Base-by-base conservation (phyloP, 2,797 vertebrate genomes). In the Micromesistius poutassou region DNA sequence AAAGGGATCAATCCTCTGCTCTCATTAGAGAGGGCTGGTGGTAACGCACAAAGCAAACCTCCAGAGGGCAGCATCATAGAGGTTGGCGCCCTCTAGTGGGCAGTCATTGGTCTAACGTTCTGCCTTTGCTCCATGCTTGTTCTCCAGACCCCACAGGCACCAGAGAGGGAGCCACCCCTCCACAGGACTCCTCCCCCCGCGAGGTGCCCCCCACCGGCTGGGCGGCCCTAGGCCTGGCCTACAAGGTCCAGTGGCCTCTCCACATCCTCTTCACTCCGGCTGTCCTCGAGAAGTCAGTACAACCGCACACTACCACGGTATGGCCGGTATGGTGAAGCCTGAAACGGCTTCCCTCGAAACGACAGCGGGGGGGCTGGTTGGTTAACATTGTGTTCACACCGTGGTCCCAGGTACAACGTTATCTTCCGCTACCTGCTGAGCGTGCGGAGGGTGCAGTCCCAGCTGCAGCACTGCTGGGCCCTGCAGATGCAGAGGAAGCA, bases 191-290 rank as follows among this genome's bases (percentile, higher is more conserved):
- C 0, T 98, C 97, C 71, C 97, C 98, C 3, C 95, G 97, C 4
- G 98, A 99, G 87, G 93, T 93, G 71, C 98, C 98, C 0, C 91
- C 95, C 0, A 97, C 97, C 0, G 98, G 98, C 77, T 99, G 98
- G 98, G 96, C 97, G 1, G 97, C 97, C n/a, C 94, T 99, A 8
- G 98, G 98, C 6, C 94, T 99, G 85, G 94, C 94, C 90, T 99
- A 99, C 91, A 98, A 96, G 91, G 98, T 99, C 30, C 98, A 99
- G 19, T 99, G 98, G 98, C 98, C 98, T 0, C 89, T 99, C 70
- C 98, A 99, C 90, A 99, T 99, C 92, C 96, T 99, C 76, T 99
- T 99, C 90, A 99, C 97, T 9, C 98, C 98, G 0, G 97, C 97
- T 1, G 95, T 99, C 76, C 82, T 99, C 68, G 98, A 99, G 88